Conservation (phyloP, 2,888 invertebrate genomes). For the Axea sp. region DNA sequence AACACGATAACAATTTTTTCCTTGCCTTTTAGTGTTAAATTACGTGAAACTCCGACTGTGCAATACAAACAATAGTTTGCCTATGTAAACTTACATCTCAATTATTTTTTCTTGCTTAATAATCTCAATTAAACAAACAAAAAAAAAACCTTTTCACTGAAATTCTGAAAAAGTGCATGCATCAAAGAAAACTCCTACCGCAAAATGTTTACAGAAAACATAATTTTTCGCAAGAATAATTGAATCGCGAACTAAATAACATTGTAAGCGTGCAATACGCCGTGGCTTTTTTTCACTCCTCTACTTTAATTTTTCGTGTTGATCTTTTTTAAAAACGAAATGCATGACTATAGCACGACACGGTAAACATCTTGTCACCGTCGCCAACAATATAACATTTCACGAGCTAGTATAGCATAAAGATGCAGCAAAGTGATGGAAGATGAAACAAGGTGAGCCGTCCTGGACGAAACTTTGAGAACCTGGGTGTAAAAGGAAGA, state of each 20-base stretch:
- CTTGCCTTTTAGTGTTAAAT: too few species aligned
- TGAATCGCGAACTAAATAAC: too few species aligned
- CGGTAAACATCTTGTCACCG: slow-evolving; percentile 65
- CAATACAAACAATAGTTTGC: slow-evolving; percentile 14
- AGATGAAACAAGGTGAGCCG: slow-evolving; percentile 44
- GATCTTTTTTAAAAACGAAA: slow-evolving; percentile 30
- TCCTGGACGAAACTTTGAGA: slow-evolving; percentile 53
- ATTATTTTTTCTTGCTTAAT: slow-evolving; percentile 5
- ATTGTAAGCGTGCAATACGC: background rate
- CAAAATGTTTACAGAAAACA: slow-evolving; percentile 7
- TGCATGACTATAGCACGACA: slow-evolving; percentile 55
- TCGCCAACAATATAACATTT: slow-evolving; percentile 63
- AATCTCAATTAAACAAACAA: slow-evolving; percentile 16
- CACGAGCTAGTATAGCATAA: slow-evolving; percentile 58
- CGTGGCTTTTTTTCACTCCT: background rate
- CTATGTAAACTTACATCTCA: slow-evolving; percentile 3
- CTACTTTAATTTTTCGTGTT: slow-evolving; percentile 3
- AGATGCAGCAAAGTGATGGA: slow-evolving; percentile 59
- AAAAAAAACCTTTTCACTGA: background rate
- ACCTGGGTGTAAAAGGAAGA: slow-evolving; percentile 35
- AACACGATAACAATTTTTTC: too few species aligned
- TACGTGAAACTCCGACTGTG: too few species aligned
- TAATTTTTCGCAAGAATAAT: slow-evolving; percentile 15
- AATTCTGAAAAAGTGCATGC: slow-evolving; percentile 4
- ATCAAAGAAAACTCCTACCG: slow-evolving; percentile 10